Percentiles rank a stretch among this genome's conserved stretches.
Evolutionary conservation across 2,113 vertebrate genomes (phyloP).

Genomic region (Megaleporinus macrocephalus): DNA sequence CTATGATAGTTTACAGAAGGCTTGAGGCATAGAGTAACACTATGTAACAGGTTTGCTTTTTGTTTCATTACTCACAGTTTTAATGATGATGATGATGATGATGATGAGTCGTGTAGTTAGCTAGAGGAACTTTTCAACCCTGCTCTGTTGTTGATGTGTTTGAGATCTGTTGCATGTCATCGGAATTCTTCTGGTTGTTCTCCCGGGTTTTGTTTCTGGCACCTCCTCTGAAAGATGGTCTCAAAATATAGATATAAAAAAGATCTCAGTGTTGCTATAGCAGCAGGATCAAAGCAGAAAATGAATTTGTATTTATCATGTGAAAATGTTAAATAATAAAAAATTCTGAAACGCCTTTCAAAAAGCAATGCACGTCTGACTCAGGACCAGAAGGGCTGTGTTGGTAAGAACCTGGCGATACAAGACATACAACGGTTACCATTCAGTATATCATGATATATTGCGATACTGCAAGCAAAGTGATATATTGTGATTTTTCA

Average conservation of each 20-base stretch:
- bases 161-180: constrained; percentile 26
- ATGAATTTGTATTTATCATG: constrained; percentile 38
- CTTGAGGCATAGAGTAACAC: constrained; percentile 30
- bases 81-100: constrained; percentile 7
- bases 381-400: neutral
- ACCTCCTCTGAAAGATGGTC: neutral
- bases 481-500: no score
- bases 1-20: constrained; percentile 30
- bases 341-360: neutral
- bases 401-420: no score
- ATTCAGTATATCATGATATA: no score
- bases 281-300: constrained; percentile 20
- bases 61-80: constrained; percentile 25
- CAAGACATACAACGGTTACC: no score
- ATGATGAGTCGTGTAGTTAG: neutral
- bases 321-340: constrained; percentile 44
- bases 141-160: neutral
- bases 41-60: constrained; percentile 3
- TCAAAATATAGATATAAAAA: no score
- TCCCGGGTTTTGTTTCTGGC: neutral
- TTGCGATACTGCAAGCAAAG: no score
- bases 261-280: neutral
- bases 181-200: neutral
- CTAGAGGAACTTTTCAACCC: constrained; percentile 21
- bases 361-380: neutral